phyloP scores from a whole-genome alignment of 2,888 invertebrate genomes.

The Melinopterus prodromus region DNA sequence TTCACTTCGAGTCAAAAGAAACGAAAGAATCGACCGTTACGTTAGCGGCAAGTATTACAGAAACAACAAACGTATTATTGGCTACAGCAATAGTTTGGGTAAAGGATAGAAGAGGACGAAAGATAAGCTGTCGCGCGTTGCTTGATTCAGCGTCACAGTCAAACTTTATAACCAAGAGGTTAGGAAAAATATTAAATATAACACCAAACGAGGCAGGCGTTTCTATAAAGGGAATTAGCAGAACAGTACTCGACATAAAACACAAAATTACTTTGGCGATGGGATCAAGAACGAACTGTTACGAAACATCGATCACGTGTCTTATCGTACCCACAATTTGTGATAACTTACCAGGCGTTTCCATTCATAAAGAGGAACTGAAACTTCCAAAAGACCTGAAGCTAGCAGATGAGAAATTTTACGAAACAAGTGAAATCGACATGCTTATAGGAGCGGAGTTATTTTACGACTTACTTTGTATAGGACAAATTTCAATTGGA shows the following conservation, averaged over 20 bases:
- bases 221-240: constrained; percentile 23
- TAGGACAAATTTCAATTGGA: constrained; percentile 9
- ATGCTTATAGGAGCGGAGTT: constrained; percentile 24
- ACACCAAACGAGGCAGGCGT: not conserved
- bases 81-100: constrained; percentile 25
- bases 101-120: constrained; percentile 20
- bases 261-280: constrained; percentile 1
- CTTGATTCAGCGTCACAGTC: constrained; percentile 31
- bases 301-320: constrained; percentile 12
- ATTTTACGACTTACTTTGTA: constrained; percentile 27
- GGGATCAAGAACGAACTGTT: constrained; percentile 15
- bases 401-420: constrained; percentile 28
- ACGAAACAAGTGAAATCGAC: constrained; percentile 21
- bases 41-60: not conserved
- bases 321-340: constrained; percentile 23
- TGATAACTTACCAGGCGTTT: not conserved
- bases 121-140: constrained; percentile 21
- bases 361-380: not conserved
- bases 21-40: not conserved
- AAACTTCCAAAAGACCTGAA: constrained; percentile 20
- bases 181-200: constrained; percentile 17
- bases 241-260: not conserved
- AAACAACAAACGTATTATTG: not conserved
- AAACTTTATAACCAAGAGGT: constrained; percentile 26
- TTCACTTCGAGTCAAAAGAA: constrained; percentile 29